Percentiles rank a stretch among this genome's conserved stretches.
Conservation (phyloP, 1,140 invertebrate genomes). For the Orchestia grillus region DNA sequence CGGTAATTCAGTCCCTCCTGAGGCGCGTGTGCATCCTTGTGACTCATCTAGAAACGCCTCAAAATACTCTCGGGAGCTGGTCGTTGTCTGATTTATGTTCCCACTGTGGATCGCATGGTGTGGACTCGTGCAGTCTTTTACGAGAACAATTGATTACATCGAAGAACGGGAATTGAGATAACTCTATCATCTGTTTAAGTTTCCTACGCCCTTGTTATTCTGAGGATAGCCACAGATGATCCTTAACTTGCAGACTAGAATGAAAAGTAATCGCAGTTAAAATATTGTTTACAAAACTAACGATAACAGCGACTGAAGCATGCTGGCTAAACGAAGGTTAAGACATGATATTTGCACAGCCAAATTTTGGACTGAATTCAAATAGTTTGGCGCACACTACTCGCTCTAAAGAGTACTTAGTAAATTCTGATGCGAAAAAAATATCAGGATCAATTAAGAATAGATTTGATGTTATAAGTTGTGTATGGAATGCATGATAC, state of each 20-base stretch:
- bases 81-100: too few relatives aligned
- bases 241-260: not conserved
- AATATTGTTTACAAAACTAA: not conserved
- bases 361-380: not conserved
- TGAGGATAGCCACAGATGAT: not conserved
- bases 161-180: not conserved
- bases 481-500: too few relatives aligned
- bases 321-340: not conserved
- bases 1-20: not conserved
- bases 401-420: not conserved
- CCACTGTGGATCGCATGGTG: not conserved
- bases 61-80: not conserved
- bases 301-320: not conserved
- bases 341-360: not conserved
- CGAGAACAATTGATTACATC: not conserved
- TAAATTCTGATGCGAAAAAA: not conserved
- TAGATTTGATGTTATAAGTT: not conserved
- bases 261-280: not conserved
- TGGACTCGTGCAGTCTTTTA: not conserved
- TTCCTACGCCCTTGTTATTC: not conserved
- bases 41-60: not conserved
- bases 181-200: not conserved
- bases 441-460: not conserved
- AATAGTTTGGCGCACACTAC: not conserved
- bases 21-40: not conserved